A percentile compares a stretch with the other conserved stretches of the same genome.
Conservation (phyloP, 2,113 vertebrate genomes). For the Isichthys henryi region DNA sequence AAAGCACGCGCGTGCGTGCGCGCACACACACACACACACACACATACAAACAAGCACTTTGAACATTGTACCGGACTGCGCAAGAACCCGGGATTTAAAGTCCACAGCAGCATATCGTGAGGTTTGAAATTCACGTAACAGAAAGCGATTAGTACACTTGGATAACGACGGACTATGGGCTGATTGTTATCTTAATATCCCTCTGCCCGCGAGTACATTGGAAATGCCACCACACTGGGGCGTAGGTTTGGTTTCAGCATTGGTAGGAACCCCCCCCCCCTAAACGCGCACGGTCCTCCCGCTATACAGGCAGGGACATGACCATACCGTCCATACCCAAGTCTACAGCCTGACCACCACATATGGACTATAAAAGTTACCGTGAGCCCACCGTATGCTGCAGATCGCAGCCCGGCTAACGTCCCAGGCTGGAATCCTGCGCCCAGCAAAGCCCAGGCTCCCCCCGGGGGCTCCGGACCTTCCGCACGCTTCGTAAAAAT, state of each 20-base stretch:
- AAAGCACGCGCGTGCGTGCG: background rate
- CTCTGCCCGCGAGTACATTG: background rate
- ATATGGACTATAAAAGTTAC: background rate
- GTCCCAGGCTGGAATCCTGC: background rate
- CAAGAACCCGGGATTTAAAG: background rate
- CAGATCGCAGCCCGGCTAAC: background rate
- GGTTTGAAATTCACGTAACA: background rate
- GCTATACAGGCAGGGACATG: background rate
- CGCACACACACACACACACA: background rate
- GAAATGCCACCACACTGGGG: background rate
- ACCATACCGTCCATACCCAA: background rate
- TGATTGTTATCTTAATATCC: background rate
- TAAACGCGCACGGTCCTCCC: background rate
- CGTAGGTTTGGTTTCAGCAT: background rate
- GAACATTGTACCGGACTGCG: background rate
- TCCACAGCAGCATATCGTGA: background rate
- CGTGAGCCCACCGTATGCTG: background rate
- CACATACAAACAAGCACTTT: background rate
- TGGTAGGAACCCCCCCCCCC: background rate
- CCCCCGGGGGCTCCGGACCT: background rate
- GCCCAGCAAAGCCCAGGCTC: background rate
- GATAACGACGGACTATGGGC: background rate
- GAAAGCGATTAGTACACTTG: background rate
- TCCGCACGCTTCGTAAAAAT: background rate
- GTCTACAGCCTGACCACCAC: background rate